Base-by-base conservation (phyloP, 2,113 vertebrate species). In the Catharus bicknelli region DNA sequence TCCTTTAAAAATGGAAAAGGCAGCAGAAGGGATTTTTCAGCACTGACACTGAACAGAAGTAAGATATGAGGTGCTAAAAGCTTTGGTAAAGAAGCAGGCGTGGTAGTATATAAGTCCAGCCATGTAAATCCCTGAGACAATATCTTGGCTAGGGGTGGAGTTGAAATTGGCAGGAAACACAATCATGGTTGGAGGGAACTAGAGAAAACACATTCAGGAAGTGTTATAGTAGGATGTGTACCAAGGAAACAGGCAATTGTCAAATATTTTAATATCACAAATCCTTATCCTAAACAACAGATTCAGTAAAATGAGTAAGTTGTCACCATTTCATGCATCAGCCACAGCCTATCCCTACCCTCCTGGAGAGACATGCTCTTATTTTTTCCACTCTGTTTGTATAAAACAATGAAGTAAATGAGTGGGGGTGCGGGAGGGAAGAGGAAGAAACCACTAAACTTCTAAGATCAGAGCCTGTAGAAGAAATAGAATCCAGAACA, bases 321-420 rank as follows among this genome's bases (percentile, higher is more conserved):
- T 9, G 2, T 88, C 21, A 42, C 45, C 2, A 23, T 40, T 34
- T 40, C 58, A 30, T 64, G 10, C 5, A 29, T 61, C 11, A 86
- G 7, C 18, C 18, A 34, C 19, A 79, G 32, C 10, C 29, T 51
- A 43, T 4, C 7, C 5, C 4, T 66, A 17, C 16, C 8, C 7
- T 61, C 7, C 13, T 51, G 30, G 13, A 27, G 23, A 64, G 17
- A 16, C 4, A 45, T 62, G 73, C 9, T 26, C 7, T 13, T 45
- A 2, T n/a, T 23, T 57, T 32, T 8, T 27, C 1, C 1, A 0
- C 10, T 7, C 20, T 2, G 0, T 32, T 79, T 85, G 20, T 36
- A 43, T 72, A 42, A 73, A 27, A 47, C 36, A 42, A 16, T 50
- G 13, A 74, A 54, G 23, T 40, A 74, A 45, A 26, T 59, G 15